These are phyloP conservation scores for Mystacides longicornis DNA, from an alignment of 2,888 invertebrate species.

Conservation along the genomic window DNA sequence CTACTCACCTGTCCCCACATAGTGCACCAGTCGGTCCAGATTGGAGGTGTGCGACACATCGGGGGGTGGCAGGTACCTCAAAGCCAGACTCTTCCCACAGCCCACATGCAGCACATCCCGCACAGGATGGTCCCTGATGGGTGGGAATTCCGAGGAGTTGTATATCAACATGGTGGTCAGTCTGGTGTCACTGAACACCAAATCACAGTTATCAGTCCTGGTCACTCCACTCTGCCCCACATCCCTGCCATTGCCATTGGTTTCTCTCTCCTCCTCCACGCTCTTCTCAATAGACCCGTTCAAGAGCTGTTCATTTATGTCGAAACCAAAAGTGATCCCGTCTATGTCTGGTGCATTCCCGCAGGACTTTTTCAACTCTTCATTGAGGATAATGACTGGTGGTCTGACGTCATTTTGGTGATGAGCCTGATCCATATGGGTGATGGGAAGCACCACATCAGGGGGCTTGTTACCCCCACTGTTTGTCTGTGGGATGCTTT, in stretches of 20 bases:
- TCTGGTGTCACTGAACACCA: not conserved
- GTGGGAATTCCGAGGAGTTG: constrained; percentile 26
- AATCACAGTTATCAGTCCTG: not conserved
- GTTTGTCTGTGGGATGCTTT: constrained; percentile 7
- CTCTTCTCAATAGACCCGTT: constrained; percentile 33
- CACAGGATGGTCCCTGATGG: not conserved
- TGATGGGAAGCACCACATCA: constrained; percentile 35
- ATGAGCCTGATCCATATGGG: constrained; percentile 19
- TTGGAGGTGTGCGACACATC: constrained; percentile 37
- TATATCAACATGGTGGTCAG: constrained; percentile 14
- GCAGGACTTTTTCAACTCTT: constrained; percentile 38
- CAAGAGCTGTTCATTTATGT: constrained; percentile 66
- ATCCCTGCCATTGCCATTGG: not conserved
- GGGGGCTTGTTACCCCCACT: constrained; percentile 32
- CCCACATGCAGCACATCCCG: constrained; percentile 17
- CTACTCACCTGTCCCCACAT: constrained; percentile 51
- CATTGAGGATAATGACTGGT: constrained; percentile 67
- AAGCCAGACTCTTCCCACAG: constrained; percentile 31
- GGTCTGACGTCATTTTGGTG: constrained; percentile 43
- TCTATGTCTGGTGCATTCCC: constrained; percentile 48
- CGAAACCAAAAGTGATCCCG: constrained; percentile 75
- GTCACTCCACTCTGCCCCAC: not conserved
- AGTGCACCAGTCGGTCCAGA: constrained; percentile 56
- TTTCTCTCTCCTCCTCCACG: not conserved
- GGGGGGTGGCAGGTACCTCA: constrained; percentile 39